Conservation (phyloP, 2,113 vertebrate genomes). For the Aptenodytes patagonicus region DNA sequence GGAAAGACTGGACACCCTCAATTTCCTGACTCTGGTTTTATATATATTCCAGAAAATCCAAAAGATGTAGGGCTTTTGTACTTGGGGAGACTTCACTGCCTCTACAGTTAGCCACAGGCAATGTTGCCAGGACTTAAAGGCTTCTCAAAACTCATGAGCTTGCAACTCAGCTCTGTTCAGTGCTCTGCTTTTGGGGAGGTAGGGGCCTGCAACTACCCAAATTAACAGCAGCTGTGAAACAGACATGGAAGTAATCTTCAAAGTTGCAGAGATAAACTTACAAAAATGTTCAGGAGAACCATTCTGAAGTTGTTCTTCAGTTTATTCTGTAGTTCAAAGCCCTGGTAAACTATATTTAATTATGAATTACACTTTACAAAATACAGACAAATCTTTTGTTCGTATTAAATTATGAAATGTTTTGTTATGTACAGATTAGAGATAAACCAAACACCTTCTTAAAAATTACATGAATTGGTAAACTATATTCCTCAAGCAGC, state of each 20-base stretch:
- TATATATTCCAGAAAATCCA: rapidly evolving
- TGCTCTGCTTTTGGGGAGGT: neutral
- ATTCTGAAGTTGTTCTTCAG: neutral
- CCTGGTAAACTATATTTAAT: neutral
- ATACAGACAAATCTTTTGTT: neutral
- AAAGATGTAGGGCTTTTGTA: neutral
- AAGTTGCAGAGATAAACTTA: neutral
- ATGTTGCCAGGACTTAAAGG: neutral
- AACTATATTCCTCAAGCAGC: neutral
- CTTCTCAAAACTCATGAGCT: neutral
- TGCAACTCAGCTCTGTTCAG: neutral
- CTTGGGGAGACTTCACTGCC: neutral
- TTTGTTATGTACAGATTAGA: neutral
- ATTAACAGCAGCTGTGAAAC: neutral
- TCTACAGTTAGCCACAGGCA: neutral
- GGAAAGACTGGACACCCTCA: neutral
- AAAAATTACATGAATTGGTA: neutral
- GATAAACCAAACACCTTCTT: neutral
- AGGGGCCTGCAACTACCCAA: neutral
- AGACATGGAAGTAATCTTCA: neutral
- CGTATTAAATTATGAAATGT: neutral
- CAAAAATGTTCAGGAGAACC: neutral
- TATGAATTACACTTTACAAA: neutral
- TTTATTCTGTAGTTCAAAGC: neutral
- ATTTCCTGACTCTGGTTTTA: neutral